Conservation (phyloP, 2,888 invertebrate genomes). For the Himalopsyche anomala region DNA sequence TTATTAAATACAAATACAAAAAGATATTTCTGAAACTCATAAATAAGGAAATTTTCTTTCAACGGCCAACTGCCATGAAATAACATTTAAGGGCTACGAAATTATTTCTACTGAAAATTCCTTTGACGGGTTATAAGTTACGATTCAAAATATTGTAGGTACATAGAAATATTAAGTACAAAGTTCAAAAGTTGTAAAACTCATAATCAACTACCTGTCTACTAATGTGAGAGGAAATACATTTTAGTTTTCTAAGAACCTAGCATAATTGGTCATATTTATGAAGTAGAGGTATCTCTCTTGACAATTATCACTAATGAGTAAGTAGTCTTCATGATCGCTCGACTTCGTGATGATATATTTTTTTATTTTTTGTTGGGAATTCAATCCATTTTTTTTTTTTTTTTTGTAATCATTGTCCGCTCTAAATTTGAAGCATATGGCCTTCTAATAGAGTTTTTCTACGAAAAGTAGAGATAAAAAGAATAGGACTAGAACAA, state of each 20-base stretch:
- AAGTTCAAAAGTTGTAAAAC: slow-evolving; percentile 26
- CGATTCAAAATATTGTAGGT: background rate
- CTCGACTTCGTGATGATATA: no score
- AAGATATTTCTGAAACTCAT: background rate
- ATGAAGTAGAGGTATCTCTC: no score
- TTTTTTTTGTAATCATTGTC: no score
- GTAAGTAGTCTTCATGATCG: no score
- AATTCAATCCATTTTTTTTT: no score
- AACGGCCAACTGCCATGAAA: slow-evolving; percentile 11
- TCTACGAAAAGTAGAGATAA: no score
- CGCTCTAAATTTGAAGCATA: no score
- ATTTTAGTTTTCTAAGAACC: background rate
- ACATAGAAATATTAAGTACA: slow-evolving; percentile 4
- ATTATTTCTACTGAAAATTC: slow-evolving; percentile 15
- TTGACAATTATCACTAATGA: no score
- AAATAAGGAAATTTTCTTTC: background rate
- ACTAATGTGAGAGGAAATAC: background rate
- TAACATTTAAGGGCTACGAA: background rate
- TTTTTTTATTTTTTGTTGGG: no score
- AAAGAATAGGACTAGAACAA: no score
- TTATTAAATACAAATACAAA: background rate
- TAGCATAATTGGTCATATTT: background rate
- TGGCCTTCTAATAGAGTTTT: no score
- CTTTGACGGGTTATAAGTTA: slow-evolving; percentile 13
- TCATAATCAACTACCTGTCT: slow-evolving; percentile 22